These are phyloP conservation scores for Garrulus glandarius DNA, from an alignment of 2,797 vertebrate genomes.

Conservation along the genomic window DNA sequence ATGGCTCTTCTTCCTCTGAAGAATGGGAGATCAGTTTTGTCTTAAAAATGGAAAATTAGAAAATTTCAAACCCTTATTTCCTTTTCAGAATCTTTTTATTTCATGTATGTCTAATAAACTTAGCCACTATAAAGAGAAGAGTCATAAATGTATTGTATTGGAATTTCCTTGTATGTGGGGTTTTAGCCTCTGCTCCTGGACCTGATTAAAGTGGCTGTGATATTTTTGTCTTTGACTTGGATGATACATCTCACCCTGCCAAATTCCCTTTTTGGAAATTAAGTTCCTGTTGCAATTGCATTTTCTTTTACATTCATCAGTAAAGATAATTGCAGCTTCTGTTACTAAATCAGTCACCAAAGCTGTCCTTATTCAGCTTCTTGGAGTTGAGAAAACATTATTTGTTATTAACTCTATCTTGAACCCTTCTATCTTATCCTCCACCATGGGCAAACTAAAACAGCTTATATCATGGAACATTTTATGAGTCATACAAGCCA, in stretches of 20 bases:
- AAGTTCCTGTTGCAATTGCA: background rate
- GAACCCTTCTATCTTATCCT: background rate
- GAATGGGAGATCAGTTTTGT: background rate
- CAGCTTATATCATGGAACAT: background rate
- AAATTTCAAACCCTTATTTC: background rate
- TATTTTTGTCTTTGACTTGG: background rate
- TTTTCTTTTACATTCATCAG: background rate
- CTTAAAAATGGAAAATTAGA: background rate
- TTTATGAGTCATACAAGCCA: background rate
- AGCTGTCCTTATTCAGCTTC: background rate
- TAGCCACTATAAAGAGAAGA: background rate
- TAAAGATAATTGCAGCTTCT: background rate
- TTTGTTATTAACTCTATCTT: background rate
- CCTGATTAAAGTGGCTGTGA: background rate
- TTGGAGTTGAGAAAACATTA: background rate
- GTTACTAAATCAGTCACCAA: background rate
- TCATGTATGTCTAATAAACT: background rate
- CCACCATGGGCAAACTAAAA: background rate
- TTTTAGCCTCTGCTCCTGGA: background rate
- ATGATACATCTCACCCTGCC: background rate
- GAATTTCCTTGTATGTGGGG: background rate
- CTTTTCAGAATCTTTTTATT: background rate
- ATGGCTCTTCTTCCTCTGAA: background rate
- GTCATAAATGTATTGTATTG: background rate
- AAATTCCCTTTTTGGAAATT: background rate